phyloP scores from a whole-genome alignment of 2,888 invertebrate genomes.

The Coleophora flavipennella region DNA sequence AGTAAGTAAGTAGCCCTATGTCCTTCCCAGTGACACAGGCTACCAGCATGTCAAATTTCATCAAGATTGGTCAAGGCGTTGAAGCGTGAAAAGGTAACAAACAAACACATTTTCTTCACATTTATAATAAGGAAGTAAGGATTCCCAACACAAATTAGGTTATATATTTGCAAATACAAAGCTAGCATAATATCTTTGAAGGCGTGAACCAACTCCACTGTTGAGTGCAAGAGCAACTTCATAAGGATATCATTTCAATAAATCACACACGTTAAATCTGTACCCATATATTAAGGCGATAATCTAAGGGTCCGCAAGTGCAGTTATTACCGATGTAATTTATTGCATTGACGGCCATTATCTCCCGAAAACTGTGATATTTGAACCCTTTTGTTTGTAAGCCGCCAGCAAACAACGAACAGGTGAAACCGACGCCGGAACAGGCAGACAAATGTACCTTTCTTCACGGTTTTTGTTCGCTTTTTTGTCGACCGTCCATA shows the following conservation, averaged over 20 bases:
- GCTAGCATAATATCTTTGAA: no score
- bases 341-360: slow-evolving; percentile 56
- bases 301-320: slow-evolving; percentile 56
- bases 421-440: slow-evolving; percentile 56
- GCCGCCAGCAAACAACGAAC: slow-evolving; percentile 65
- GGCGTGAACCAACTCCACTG: neutral
- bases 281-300: slow-evolving; percentile 49
- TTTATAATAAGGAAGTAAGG: no score
- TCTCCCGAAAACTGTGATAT: slow-evolving; percentile 65
- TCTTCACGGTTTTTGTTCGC: slow-evolving; percentile 62
- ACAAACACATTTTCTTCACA: no score
- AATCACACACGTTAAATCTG: slow-evolving; percentile 46
- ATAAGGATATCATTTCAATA: slow-evolving; percentile 26
- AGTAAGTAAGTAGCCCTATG: no score
- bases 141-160: no score
- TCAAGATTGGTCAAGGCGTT: no score
- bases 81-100: no score
- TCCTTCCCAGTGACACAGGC: no score
- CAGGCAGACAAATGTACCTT: slow-evolving; percentile 48
- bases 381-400: slow-evolving; percentile 63
- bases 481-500: slow-evolving; percentile 48
- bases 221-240: slow-evolving; percentile 10
- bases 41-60: no score
- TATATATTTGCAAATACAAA: no score
- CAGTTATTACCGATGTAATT: slow-evolving; percentile 65